Evolutionary conservation across 2,888 invertebrate species (phyloP), one percentile per base, ranked within the genome.

Genomic region (Aleiodes alternator): DNA sequence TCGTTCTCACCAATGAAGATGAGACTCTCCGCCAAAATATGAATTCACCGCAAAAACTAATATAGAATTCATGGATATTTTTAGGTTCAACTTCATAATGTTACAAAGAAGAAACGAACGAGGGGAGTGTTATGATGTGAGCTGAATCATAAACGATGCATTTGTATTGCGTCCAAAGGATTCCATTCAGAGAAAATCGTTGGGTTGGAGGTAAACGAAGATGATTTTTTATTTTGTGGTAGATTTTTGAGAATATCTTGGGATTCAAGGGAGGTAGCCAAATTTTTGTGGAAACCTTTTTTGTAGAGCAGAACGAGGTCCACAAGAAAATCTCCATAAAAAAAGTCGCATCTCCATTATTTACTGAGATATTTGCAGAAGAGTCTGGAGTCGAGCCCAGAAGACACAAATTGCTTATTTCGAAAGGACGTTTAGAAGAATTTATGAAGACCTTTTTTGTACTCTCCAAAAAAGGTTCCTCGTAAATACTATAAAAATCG

Each of bases 51-150:
- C 83, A 84, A 59, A 43, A 85, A 86, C 87, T 84, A 87, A 88
- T 88, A 88, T 88, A 89, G 88, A 43, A 85, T 48, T 43, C 82
- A 80, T 79, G 69, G 87, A 80, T 89, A 88, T 88, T 88, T 89
- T 84, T 83, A 86, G 87, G 87, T 76, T 81, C 34, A 43, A 43
- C 73, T 72, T 70, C 78, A 78, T 73, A 77, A 78, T 75, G 53
- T 14, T 70, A 66, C 53, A 75, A 71, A 78, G 72, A 61, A 61
- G 56, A 43, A 72, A 38, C 50, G 71, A 71, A 16, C 50, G 59
- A 76, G 69, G 76, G 43, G 66, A 78, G 57, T 43, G 61, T 50
- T 29, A 57, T 50, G 34, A 69, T 61, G 59, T 69, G 16, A 53
- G 57, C n/a, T 64, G 73, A 59, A 43, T 48, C 48, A 48, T 14